Evolutionary conservation across 2,797 vertebrate genomes (phyloP).

Genomic region (Echeneis naucrates): DNA sequence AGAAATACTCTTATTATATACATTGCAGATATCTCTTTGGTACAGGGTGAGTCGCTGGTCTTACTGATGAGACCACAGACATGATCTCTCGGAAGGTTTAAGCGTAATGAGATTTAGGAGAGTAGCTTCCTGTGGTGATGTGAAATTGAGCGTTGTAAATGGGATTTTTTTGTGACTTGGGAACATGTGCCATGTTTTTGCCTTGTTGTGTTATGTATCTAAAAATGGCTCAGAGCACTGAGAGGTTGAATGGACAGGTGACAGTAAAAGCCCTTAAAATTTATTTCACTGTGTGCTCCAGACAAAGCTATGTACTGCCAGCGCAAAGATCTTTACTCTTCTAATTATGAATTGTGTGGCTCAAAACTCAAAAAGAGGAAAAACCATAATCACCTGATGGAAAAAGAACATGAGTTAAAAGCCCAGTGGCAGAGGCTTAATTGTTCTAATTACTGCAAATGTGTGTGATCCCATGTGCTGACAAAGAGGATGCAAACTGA

Average conservation of each 20-base stretch:
- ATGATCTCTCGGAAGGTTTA: background rate
- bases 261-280: background rate
- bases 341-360: slow-evolving; percentile 9
- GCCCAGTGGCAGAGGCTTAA: slow-evolving; percentile 29
- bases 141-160: too few species aligned
- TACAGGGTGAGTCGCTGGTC: too few species aligned
- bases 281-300: background rate
- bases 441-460: slow-evolving; percentile 54
- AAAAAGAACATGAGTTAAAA: slow-evolving; percentile 59
- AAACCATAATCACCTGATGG: slow-evolving; percentile 30
- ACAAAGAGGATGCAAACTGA: slow-evolving; percentile 32
- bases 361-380: slow-evolving; percentile 22
- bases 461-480: slow-evolving; percentile 31
- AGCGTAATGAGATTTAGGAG: background rate
- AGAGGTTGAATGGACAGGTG: background rate
- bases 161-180: too few species aligned
- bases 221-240: background rate
- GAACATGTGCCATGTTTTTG: too few species aligned
- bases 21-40: too few species aligned
- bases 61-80: too few species aligned
- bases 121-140: background rate
- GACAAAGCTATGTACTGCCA: slow-evolving; percentile 2
- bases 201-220: too few species aligned
- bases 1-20: too few species aligned
- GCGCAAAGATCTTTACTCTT: background rate